Evolutionary conservation across 2,888 invertebrate genomes (phyloP).

Genomic region (Dasypogon diadema): DNA sequence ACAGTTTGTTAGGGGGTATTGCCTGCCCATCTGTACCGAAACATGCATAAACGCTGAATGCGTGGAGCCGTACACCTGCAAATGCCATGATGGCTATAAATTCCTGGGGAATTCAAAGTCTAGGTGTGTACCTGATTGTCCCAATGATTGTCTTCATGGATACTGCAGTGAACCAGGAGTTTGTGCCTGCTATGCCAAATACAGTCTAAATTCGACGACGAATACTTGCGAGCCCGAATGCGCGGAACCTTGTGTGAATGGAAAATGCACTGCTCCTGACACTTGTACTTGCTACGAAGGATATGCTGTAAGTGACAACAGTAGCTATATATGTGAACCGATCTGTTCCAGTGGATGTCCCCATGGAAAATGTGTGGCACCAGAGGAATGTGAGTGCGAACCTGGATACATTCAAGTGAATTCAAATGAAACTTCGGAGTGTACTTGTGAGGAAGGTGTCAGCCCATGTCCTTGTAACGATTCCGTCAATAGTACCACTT

Average conservation of each 20-base stretch:
- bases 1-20: conserved; percentile 49
- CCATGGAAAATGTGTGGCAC: conserved; percentile 61
- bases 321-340: conserved; percentile 63
- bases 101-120: background rate
- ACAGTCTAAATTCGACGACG: conserved; percentile 24
- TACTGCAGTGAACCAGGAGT: conserved; percentile 34
- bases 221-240: conserved; percentile 61
- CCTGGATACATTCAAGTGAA: background rate
- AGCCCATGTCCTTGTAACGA: conserved; percentile 27
- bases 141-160: conserved; percentile 38
- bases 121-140: conserved; percentile 39
- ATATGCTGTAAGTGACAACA: conserved; percentile 62
- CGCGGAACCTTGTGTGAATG: conserved; percentile 62
- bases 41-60: conserved; percentile 68
- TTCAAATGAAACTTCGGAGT: background rate
- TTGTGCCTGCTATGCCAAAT: background rate
- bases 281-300: conserved; percentile 61
- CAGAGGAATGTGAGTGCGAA: conserved; percentile 56
- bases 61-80: conserved; percentile 38
- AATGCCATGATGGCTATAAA: conserved; percentile 30
- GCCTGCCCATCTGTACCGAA: conserved; percentile 64
- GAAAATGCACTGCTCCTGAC: conserved; percentile 63
- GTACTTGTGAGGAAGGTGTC: conserved; percentile 54
- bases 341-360: conserved; percentile 62
- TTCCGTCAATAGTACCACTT: conserved; percentile 49